Conservation (phyloP, 2,113 vertebrate species). For the Paralichthys olivaceus region DNA sequence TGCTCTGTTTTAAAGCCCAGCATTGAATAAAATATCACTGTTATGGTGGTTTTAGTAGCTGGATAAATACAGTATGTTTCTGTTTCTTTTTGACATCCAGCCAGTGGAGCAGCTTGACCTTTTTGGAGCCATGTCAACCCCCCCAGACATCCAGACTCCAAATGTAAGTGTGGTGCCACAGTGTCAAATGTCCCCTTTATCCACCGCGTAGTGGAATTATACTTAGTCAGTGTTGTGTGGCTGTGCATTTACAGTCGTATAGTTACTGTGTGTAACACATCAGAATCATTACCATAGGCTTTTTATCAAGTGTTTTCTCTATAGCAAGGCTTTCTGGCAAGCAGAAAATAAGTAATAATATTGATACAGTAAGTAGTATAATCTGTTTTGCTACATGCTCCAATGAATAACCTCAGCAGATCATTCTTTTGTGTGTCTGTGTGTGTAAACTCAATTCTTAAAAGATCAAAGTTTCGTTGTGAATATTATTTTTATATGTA, state of each 20-base stretch:
- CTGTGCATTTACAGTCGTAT: background rate
- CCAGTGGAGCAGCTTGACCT: slow-evolving; percentile 90
- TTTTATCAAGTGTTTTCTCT: background rate
- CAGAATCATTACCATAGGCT: background rate
- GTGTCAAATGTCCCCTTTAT: slow-evolving; percentile 19
- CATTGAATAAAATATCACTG: background rate
- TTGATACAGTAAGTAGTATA: background rate
- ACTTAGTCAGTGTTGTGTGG: background rate
- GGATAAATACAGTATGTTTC: slow-evolving; percentile 36
- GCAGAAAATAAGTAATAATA: background rate
- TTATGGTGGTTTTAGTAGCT: slow-evolving; percentile 3
- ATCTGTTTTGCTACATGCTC: background rate
- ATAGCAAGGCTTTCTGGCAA: background rate
- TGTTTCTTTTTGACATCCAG: slow-evolving; percentile 77
- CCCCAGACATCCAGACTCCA: slow-evolving; percentile 89
- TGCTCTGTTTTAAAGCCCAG: background rate
- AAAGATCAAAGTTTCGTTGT: slow-evolving; percentile 1
- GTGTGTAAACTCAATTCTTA: slow-evolving; percentile 57
- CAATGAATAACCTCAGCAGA: slow-evolving; percentile 26
- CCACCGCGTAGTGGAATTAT: slow-evolving; percentile 3
- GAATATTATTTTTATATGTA: background rate
- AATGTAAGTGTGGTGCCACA: slow-evolving; percentile 85
- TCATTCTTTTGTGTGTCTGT: slow-evolving; percentile 29
- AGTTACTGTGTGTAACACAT: background rate
- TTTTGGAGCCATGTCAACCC: slow-evolving; percentile 97